Base-by-base conservation (phyloP, 2,888 invertebrate genomes). In the Synergus laeviventris region DNA sequence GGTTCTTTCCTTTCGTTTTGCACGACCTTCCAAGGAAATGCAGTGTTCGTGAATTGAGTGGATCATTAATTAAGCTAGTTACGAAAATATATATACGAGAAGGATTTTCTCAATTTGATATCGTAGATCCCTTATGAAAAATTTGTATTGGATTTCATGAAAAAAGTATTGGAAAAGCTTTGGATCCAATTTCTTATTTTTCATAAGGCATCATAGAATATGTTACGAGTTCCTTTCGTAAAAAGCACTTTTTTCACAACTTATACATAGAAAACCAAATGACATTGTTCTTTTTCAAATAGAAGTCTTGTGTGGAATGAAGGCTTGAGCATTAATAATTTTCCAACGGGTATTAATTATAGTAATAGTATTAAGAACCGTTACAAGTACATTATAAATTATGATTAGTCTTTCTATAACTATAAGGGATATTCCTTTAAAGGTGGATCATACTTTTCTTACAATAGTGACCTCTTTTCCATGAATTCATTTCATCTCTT, bases 1-100 rank as follows among this genome's bases (percentile, higher is more conserved):
- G 70, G 31, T 70, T 70, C 70, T 70, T 70, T 70, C 70, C 70
- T 70, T 70, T 70, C 70, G n/a, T 70, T 70, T 70, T 49, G 49
- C 70, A 70, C 49, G 70, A 70, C 70, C 70, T 70, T 70, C 70
- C 70, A 70, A 70, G 70, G 70, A 70, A 45, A 70, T 70, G 31
- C 31, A 49, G 64, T 4, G 38, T 39, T 64, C 14, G 18, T 21
- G 18, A 39, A 12, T 39, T 21, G 18, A 18, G 38, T 18, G 21
- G 21, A 21, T 24, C 21, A 56, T 18, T 21, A 56, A 56, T 18
- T 21, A 56, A 21, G 5, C 11, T 24, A 4, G 56, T 56, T 18
- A 49, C n/a, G n/a, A 49, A 49, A 5, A 2, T n/a, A 42, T 4
- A 16, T 7, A 45, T 1, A n/a, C 5, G 4, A n/a, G 7, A 49